Evolutionary conservation across 2,888 invertebrate species (phyloP), one percentile per base, ranked within the genome.

Genomic region (Archips crataeganus): DNA sequence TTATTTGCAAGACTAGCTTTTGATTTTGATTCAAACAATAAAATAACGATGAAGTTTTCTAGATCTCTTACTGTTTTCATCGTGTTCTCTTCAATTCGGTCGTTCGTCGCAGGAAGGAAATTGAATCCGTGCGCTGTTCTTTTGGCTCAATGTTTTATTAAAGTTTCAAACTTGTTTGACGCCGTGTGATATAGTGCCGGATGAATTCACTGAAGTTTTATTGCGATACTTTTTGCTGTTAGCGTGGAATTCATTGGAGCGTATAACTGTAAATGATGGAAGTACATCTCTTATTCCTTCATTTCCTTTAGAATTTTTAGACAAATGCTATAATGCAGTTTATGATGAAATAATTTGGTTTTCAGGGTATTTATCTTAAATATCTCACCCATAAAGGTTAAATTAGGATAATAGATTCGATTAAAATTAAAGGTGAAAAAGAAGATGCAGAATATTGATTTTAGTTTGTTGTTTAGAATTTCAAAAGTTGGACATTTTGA

Each of bases 71-170:
- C 67, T 72, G 68, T 39, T 32, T 2, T 61, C 5, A 13, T 62
- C 42, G 10, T 59, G 66, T 72, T 36, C 34, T 15, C 65, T 66
- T n/a, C 51, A 10, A 11, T 11, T 6, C 32, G 34, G 13, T 3
- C 34, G 49, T 61, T 3, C 54, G 45, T 8, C 68, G 23, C 54
- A 51, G 67, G 63, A 57, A 68, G 72, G 23, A 72, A 72, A 72
- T 72, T 72, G 62, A 68, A 72, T 72, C 54, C 71, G 65, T 49
- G 64, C 72, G 67, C 59, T 72, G 62, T 72, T 67, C 72, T 67
- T 67, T 67, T 67, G 67, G 72, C 36, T 54, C 57, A 23, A 67
- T 72, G 63, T 63, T 68, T 72, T 72, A 72, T 68, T 68, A 62
- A 57, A 72, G 62, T 72, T 72, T 47, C 34, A 45, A 54, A 39